Conservation (phyloP, 2,797 vertebrate genomes). For the Petrocephalus sullivani region DNA sequence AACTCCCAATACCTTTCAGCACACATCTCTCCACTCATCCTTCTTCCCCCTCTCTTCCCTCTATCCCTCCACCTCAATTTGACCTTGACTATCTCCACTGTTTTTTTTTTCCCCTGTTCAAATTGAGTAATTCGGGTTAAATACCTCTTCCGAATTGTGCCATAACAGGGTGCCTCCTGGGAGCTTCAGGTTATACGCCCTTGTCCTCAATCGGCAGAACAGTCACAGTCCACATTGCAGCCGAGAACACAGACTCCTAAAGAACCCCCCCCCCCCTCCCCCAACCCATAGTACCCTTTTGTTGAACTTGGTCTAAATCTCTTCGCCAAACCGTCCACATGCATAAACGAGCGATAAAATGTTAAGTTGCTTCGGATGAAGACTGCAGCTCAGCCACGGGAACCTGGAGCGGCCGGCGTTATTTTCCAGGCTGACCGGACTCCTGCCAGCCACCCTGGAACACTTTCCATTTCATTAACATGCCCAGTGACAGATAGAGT, state of each 20-base stretch:
- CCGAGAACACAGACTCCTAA: not conserved
- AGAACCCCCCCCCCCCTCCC: not conserved
- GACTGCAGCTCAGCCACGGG: not conserved
- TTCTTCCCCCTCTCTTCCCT: not conserved
- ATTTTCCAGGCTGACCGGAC: not conserved
- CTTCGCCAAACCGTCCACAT: not conserved
- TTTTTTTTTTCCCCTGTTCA: not conserved
- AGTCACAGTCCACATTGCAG: not conserved
- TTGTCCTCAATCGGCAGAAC: not conserved
- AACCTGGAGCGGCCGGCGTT: not conserved
- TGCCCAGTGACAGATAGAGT: not conserved
- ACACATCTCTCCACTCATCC: not conserved
- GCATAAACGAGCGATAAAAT: not conserved
- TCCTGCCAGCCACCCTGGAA: not conserved
- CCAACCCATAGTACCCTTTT: not conserved
- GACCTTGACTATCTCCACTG: not conserved
- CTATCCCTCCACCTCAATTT: not conserved
- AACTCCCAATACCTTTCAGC: not conserved
- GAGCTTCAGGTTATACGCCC: not conserved
- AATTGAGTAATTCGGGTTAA: not conserved
- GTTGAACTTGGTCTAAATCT: conserved; percentile 9
- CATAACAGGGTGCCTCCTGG: not conserved
- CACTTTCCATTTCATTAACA: not conserved
- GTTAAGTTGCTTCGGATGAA: conserved; percentile 1
- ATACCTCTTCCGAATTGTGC: not conserved